Evolutionary conservation across 2,888 invertebrate species (phyloP), one percentile per base, ranked within the genome.

Genomic region (Endomychus coccineus): DNA sequence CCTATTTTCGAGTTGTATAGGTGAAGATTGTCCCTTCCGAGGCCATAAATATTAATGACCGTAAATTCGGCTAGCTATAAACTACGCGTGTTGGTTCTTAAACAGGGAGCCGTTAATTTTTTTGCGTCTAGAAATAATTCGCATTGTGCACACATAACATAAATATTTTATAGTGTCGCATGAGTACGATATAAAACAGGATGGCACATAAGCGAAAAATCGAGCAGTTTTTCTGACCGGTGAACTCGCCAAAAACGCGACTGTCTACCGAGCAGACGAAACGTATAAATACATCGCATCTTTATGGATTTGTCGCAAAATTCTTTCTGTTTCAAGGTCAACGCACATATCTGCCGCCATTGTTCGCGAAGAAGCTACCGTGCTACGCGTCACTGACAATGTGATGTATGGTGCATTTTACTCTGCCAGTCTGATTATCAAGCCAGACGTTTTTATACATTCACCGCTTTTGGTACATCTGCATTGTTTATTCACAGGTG

Each of bases 91-190:
- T n/a, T n/a, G n/a, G n/a, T n/a, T n/a, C n/a, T n/a, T n/a, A n/a
- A 21, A 33, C 33, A 37, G 40, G 43, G 47, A 45, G 46, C 44
- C 33, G 27, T 34, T 40, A 27, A 37, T 34, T 49, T 49, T 25
- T 49, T 49, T 48, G 39, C 41, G 23, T 21, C 35, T 50, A 53
- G 49, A 53, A 51, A 49, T 51, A 46, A 48, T 46, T 44, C 46
- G 39, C 32, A 45, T 19, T 19, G 9, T 19, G 11, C 49, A 46
- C 36, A 27, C 54, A 49, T 53, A 52, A 46, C 52, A 55, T 54
- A 56, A 51, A 56, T 56, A 56, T 55, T 56, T 55, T 51, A 55
- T 54, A 54, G 54, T 55, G 54, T 54, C 47, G 50, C 42, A 43
- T 45, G 21, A 6, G 21, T 6, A 19, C 21, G 7, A 21, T 15